Base-by-base conservation (phyloP, 1,140 invertebrate species). In the Brachionus koreanus region DNA sequence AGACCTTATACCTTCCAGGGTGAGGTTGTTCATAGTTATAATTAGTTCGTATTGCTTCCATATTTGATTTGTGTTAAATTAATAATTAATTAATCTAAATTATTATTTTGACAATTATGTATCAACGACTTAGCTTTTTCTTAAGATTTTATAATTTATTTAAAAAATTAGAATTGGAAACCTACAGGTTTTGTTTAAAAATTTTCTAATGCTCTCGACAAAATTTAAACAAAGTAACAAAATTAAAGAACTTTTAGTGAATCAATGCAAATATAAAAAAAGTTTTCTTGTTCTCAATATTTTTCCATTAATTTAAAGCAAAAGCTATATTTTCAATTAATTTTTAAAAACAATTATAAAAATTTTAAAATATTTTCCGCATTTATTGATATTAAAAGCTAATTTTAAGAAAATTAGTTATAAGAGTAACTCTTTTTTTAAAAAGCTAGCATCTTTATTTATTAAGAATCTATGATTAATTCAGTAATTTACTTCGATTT, bases 101-200 rank as follows among this genome's bases (percentile, higher is more conserved):
- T 57, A 7, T 57, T 57, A 25, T 57, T 57, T 57, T 57, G 49
- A 57, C 16, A 57, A 65, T 65, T 65, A 65, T 33, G 63, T 12
- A 65, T 33, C 29, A 33, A 65, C 0, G 33, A 65, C 13, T 65
- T 35, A 65, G 25, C 33, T 65, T 37, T 37, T 65, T 29, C 25
- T 65, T 65, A 69, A 69, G 19, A 69, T 39, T 37, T 37, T 69
- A 37, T 39, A 39, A 69, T 19, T 37, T 69, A 39, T 69, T 69
- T 69, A n/a, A 69, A 69, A 25, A 29, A 65, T 65, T 37, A 33
- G 63, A 69, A 39, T 6, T 37, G 65, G 39, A 69, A 69, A n/a
- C 65, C 13, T 35, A 69, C 65, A 69, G 65, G 63, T 65, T 65
- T 65, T 65, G 63, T 33, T 65, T 65, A 65, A 65, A 67, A 69